phyloP scores from a whole-genome alignment of 2,113 vertebrate species.

The Rynchops niger region DNA sequence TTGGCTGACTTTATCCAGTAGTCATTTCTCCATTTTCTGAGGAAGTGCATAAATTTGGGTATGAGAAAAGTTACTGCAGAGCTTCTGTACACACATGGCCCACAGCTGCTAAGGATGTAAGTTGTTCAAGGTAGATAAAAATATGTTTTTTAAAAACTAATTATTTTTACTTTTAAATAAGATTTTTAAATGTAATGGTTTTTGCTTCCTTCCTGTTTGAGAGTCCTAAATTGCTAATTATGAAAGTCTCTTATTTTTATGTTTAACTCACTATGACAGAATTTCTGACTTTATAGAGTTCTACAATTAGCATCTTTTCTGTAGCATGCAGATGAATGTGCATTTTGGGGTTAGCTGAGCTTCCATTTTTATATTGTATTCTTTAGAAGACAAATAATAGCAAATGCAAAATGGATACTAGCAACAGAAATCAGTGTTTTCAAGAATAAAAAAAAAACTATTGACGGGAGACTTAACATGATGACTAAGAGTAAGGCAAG shows the following conservation, averaged over 20 bases:
- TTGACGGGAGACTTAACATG: neutral
- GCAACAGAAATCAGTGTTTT: neutral
- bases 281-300: neutral
- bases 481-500: neutral
- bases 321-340: neutral
- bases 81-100: neutral
- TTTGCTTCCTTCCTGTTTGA: neutral
- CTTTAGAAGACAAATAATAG: neutral
- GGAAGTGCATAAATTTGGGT: neutral
- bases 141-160: neutral
- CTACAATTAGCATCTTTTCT: neutral
- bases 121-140: neutral
- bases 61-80: neutral
- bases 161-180: neutral
- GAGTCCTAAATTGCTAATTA: neutral
- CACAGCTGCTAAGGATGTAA: neutral
- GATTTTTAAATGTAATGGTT: neutral
- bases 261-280: neutral
- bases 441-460: neutral
- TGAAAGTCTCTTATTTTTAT: neutral
- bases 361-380: neutral
- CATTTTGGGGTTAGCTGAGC: neutral
- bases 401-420: neutral
- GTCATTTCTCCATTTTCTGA: conserved; percentile 20
- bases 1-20: neutral